Evolutionary conservation across 1,140 invertebrate species (phyloP).

Genomic region (Drosophila tsacasi): DNA sequence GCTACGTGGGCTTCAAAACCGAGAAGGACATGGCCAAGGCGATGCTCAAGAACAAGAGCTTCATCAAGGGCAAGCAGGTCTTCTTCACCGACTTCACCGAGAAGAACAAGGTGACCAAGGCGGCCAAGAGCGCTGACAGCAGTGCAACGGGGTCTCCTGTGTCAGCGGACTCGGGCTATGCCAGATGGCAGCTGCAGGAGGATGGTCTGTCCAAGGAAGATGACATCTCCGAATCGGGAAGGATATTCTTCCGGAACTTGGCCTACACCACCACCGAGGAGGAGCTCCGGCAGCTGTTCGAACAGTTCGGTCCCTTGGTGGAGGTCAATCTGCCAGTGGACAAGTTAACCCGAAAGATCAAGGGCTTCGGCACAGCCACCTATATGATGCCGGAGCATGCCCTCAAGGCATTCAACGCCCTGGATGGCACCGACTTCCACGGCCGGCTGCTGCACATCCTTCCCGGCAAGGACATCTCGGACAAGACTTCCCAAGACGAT

Average conservation of each 20-base stretch:
- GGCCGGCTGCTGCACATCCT: slow-evolving; percentile 97
- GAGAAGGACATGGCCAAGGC: slow-evolving; percentile 93
- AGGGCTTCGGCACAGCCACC: slow-evolving; percentile 97
- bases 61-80: slow-evolving; percentile 90
- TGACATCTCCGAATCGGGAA: slow-evolving; percentile 94
- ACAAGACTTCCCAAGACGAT: slow-evolving; percentile 85
- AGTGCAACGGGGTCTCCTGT: slow-evolving; percentile 29
- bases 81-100: slow-evolving; percentile 88
- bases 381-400: slow-evolving; percentile 99
- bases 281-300: slow-evolving; percentile 94
- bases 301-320: slow-evolving; percentile 94
- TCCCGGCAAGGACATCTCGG: slow-evolving; percentile 91
- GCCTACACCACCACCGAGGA: slow-evolving; percentile 95
- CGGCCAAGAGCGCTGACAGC: slow-evolving; percentile 61
- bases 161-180: slow-evolving; percentile 59
- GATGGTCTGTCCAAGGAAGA: slow-evolving; percentile 91
- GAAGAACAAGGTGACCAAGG: slow-evolving; percentile 85
- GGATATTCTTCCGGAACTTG: slow-evolving; percentile 97
- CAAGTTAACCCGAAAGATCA: slow-evolving; percentile 91
- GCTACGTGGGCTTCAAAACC: slow-evolving; percentile 95
- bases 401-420: slow-evolving; percentile 92
- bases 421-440: slow-evolving; percentile 96
- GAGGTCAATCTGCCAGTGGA: slow-evolving; percentile 97
- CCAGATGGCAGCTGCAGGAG: slow-evolving; percentile 90
- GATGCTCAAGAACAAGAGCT: slow-evolving; percentile 94